Conservation (phyloP, 2,797 vertebrate genomes). For the Acipenser transmontanus region DNA sequence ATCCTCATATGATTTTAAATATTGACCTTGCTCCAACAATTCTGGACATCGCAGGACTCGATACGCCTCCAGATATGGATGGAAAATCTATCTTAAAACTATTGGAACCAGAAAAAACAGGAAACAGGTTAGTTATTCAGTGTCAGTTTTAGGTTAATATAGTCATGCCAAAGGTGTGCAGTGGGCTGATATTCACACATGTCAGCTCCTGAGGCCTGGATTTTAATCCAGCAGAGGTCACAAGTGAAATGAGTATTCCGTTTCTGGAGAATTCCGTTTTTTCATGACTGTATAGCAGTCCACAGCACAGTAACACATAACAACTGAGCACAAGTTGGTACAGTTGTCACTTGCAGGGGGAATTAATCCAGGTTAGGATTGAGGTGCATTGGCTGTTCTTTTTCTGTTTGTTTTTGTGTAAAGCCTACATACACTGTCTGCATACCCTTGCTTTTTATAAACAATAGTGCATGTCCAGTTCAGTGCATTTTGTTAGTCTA, state of each 20-base stretch:
- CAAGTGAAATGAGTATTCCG: too few relatives aligned
- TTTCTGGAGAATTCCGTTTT: too few relatives aligned
- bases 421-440: neutral
- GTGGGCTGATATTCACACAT: slow-evolving; percentile 16
- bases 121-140: slow-evolving; percentile 77
- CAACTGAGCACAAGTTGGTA: too few relatives aligned
- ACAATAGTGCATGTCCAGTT: neutral
- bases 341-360: too few relatives aligned
- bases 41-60: slow-evolving; percentile 92
- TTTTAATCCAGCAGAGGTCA: neutral
- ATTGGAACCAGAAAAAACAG: slow-evolving; percentile 86
- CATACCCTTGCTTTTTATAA: too few relatives aligned
- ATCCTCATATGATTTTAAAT: slow-evolving; percentile 89
- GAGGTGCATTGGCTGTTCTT: too few relatives aligned
- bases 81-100: slow-evolving; percentile 94
- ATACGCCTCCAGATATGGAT: slow-evolving; percentile 91
- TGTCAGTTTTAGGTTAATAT: slow-evolving; percentile 33
- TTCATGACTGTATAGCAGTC: too few relatives aligned
- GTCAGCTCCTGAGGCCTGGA: neutral
- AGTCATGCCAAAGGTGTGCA: slow-evolving; percentile 28
- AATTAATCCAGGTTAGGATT: too few relatives aligned
- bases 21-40: slow-evolving; percentile 95
- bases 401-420: too few relatives aligned
- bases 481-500: neutral
- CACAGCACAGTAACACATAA: too few relatives aligned